Evolutionary conservation across 2,797 vertebrate genomes (phyloP), one percentile per base, ranked within the genome.

Genomic region (Tapirus indicus): DNA sequence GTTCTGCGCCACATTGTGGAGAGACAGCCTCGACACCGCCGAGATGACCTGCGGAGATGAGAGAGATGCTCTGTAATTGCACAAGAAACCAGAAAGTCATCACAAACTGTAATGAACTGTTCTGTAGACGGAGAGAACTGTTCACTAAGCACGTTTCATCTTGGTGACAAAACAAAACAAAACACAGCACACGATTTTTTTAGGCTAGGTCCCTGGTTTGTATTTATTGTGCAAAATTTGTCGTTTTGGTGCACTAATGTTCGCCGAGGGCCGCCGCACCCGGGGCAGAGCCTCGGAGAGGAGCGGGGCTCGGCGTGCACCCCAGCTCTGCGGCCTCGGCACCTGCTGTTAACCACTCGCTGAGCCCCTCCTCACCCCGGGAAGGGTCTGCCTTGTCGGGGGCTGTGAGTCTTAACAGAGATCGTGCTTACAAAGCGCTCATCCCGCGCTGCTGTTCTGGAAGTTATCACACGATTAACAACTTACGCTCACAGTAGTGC

Each of bases 1-100:
- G 98, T 99, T 99, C 98, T 99, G 99, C 13, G 99, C 99, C 49
- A 99, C 99, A 96, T 99, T 99, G 99, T 99, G 99, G 93, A 99
- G 99, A 94, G 99, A 99, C 96, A 99, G 99, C 95, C 99, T 99
- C n/a, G 99, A 99, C 83, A 99, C 98, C 0, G 99, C 99, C 0
- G 99, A 99, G 98, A 99, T 99, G 79, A 99, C 99, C 99, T 99
- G 99, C 93, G 90, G 1, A 97, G 90, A 98, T 75, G 95, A 94
- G 82, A 88, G 71, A 91, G 92, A 96, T 0, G 0, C 18, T 1
- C 5, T 94, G 97, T 96, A 56, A 94, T 91, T 94, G 94, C 5
- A 86, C 62, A 44, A 71, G 83, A 82, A 66, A 85, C n/a, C 74
- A 23, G 27, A 87, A 49, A 44, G 54, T 12, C 72, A 1, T 9